Base-by-base conservation (phyloP, 1,140 invertebrate species). In the Saxidomus purpurata region DNA sequence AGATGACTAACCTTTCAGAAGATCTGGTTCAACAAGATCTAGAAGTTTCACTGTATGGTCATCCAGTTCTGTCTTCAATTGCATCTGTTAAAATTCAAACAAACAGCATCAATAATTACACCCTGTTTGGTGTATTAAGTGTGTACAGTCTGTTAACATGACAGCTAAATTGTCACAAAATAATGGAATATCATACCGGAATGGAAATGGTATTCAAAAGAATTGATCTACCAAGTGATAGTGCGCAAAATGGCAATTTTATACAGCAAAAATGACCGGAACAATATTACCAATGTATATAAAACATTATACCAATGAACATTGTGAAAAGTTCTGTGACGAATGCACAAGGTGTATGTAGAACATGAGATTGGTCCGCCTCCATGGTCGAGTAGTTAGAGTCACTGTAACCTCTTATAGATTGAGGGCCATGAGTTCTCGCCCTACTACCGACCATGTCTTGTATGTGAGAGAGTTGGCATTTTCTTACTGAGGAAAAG, bases 1-100 rank as follows among this genome's bases (percentile, higher is more conserved):
- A 85, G 49, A 19, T 55, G 25, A 61, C 55, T 28, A 15, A 67
- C n/a, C n/a, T n/a, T n/a, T n/a, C n/a, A n/a, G n/a, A n/a, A n/a
- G n/a, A n/a, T n/a, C n/a, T n/a, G n/a, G 83, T 25, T 85, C 83
- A 17, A 85, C 83, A 8, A 74, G 47, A 74, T 74, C 31, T n/a
- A 34, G 11, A 19, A 85, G 83, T 85, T 85, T 85, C 15, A 85
- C 25, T 47, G 28, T 11, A 9, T 74, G 38, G 0, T 43, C 83
- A 49, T 71, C 28, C 17, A 52, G 43, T 34, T 74, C 43, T 55
- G 63, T 85, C 22, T 36, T 49, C 15, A 85, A 38, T 28, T 63
- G 83, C 11, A 74, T 69, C 83, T 85, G 49, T 69, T 74, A 84
- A 63, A 2, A 67, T 47, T 28, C 34, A 61, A 47, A 40, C 25